These are phyloP conservation scores for Micronisus gabar DNA, from an alignment of 2,113 vertebrate genomes.

Conservation along the genomic window DNA sequence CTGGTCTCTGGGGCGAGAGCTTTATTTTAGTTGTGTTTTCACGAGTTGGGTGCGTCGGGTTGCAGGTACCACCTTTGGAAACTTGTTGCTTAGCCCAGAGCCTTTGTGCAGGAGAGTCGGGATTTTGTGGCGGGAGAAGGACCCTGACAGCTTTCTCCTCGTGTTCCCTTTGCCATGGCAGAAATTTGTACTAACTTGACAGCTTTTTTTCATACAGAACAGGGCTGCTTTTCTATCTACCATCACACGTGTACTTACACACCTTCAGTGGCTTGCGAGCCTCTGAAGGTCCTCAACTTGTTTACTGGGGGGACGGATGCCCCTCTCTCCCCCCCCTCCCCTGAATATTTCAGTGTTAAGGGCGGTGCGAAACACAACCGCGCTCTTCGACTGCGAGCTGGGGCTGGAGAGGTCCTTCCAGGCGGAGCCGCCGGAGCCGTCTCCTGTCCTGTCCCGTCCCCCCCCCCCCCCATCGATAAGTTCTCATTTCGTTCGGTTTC, in stretches of 20 bases:
- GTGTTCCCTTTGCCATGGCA: slow-evolving; percentile 38
- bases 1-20: background rate
- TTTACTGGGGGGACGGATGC: slow-evolving; percentile 38
- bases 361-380: slow-evolving; percentile 7
- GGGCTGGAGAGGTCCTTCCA: background rate
- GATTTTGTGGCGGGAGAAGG: background rate
- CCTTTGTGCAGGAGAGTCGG: slow-evolving; percentile 9
- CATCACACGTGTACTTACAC: slow-evolving; percentile 62
- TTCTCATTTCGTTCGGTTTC: slow-evolving; percentile 43
- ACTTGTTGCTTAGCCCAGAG: slow-evolving; percentile 30
- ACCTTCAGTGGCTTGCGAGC: background rate
- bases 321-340: background rate
- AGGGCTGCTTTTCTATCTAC: slow-evolving; percentile 66
- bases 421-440: background rate
- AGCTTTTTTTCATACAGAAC: slow-evolving; percentile 55
- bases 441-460: background rate
- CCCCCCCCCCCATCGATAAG: background rate
- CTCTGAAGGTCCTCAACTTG: slow-evolving; percentile 38
- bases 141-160: slow-evolving; percentile 46
- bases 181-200: slow-evolving; percentile 55
- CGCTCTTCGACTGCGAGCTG: background rate
- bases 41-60: background rate
- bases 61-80: slow-evolving; percentile 18
- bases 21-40: background rate
- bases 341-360: slow-evolving; percentile 51